Percentiles rank a stretch among this genome's conserved stretches.
phyloP scores from a whole-genome alignment of 2,113 vertebrate species.

The Microcebus jonahi region DNA sequence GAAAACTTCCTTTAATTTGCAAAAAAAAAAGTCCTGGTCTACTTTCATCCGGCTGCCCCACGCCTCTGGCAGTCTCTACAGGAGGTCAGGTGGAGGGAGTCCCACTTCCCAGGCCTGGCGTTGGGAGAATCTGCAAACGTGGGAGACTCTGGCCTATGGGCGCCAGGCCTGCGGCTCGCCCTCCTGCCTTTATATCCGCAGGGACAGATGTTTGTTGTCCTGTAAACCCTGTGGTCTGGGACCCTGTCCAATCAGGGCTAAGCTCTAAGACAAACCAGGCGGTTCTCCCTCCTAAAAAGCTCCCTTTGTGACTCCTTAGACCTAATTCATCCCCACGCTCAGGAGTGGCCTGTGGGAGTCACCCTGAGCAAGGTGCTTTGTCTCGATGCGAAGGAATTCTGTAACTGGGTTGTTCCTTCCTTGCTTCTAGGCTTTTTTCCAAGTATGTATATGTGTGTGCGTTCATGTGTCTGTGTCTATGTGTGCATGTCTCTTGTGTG shows the following conservation, averaged over 20 bases:
- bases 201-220: fast-evolving
- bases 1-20: too few relatives aligned
- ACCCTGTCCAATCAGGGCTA: too few relatives aligned
- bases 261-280: too few relatives aligned
- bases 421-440: not conserved
- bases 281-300: not conserved
- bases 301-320: not conserved
- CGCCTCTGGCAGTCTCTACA: fast-evolving
- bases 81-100: fast-evolving
- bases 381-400: not conserved
- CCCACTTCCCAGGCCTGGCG: fast-evolving
- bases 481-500: too few relatives aligned
- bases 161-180: fast-evolving
- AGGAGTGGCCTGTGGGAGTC: not conserved
- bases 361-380: fast-evolving
- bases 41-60: not conserved
- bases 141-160: fast-evolving
- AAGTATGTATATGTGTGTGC: not conserved
- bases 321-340: not conserved
- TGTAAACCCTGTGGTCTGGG: too few relatives aligned
- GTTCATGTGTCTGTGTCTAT: fast-evolving
- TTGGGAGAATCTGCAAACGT: not conserved
- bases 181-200: not conserved
- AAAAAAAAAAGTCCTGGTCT: not conserved
- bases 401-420: not conserved